Percentiles rank a stretch among this genome's conserved stretches.
Evolutionary conservation across 2,888 invertebrate genomes (phyloP).

Genomic region (Anoplius nigerrimus): DNA sequence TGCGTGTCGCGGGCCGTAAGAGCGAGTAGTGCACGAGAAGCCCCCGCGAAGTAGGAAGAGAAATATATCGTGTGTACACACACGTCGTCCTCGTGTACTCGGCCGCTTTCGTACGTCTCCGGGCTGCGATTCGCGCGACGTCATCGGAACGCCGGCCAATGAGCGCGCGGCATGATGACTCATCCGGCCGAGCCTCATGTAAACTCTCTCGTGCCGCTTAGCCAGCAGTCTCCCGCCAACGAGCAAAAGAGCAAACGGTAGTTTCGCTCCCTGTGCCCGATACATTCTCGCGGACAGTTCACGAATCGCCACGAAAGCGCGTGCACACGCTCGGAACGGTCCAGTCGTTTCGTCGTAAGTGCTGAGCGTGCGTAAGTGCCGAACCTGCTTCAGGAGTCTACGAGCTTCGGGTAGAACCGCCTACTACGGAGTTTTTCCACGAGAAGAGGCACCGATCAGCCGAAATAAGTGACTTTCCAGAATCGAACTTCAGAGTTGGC

Average conservation of each 20-base stretch:
- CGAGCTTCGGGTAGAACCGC: too few species aligned
- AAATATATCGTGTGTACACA: slow-evolving; percentile 27
- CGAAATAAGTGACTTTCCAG: too few species aligned
- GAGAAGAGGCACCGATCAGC: too few species aligned
- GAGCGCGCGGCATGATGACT: slow-evolving; percentile 54
- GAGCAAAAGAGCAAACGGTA: slow-evolving; percentile 39
- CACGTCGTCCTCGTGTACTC: slow-evolving; percentile 20
- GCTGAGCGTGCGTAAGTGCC: too few species aligned
- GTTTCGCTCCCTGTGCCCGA: slow-evolving; percentile 33
- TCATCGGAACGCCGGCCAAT: slow-evolving; percentile 60
- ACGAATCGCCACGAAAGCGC: slow-evolving; percentile 36
- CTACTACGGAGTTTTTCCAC: neutral
- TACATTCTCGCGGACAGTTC: slow-evolving; percentile 47
- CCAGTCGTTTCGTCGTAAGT: too few species aligned
- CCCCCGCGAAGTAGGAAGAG: slow-evolving; percentile 42
- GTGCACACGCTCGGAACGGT: slow-evolving; percentile 16
- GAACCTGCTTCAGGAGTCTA: too few species aligned
- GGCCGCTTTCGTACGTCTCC: slow-evolving; percentile 44
- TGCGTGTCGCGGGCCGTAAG: slow-evolving; percentile 33
- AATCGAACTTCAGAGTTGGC: too few species aligned
- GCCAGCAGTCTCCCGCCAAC: slow-evolving; percentile 61
- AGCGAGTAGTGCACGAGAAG: slow-evolving; percentile 34
- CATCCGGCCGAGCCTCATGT: slow-evolving; percentile 65
- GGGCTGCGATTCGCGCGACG: slow-evolving; percentile 56
- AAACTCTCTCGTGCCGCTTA: slow-evolving; percentile 63